A percentile compares a stretch with the other conserved stretches of the same genome.
phyloP scores from a whole-genome alignment of 1,140 invertebrate species.

The Brachionus sp. region DNA sequence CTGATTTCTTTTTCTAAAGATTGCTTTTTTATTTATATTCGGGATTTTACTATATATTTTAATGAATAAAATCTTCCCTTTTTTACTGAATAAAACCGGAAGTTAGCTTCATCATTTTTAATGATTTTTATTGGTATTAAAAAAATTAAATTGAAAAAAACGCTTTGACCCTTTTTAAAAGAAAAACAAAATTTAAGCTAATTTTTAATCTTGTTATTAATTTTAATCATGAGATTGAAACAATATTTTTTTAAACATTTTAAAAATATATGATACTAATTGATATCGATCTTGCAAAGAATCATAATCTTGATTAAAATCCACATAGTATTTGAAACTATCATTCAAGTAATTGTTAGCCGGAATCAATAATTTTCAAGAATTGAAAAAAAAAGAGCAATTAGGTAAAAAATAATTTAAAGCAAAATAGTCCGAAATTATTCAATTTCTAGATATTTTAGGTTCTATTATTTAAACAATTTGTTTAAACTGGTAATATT shows the following conservation, averaged over 20 bases:
- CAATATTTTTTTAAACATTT: background rate
- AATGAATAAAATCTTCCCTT: background rate
- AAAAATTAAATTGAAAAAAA: background rate
- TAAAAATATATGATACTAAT: background rate
- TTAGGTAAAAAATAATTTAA: background rate
- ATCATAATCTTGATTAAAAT: background rate
- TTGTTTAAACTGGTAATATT: conserved; percentile 14
- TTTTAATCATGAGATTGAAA: background rate
- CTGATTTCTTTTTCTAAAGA: too few relatives aligned
- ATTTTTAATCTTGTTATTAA: background rate
- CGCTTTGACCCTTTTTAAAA: background rate
- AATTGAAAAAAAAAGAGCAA: background rate
- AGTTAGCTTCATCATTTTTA: background rate
- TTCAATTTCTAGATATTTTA: background rate
- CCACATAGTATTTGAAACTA: background rate
- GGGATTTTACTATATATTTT: too few relatives aligned
- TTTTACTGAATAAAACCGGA: background rate
- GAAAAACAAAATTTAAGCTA: background rate
- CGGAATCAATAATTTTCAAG: background rate
- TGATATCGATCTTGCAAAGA: background rate
- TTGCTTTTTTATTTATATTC: too few relatives aligned
- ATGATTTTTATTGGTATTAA: background rate
- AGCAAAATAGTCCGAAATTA: background rate
- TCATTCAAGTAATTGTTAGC: background rate
- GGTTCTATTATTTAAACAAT: background rate